Conservation (phyloP, 2,888 invertebrate species). For the Diarsia dahlii region DNA sequence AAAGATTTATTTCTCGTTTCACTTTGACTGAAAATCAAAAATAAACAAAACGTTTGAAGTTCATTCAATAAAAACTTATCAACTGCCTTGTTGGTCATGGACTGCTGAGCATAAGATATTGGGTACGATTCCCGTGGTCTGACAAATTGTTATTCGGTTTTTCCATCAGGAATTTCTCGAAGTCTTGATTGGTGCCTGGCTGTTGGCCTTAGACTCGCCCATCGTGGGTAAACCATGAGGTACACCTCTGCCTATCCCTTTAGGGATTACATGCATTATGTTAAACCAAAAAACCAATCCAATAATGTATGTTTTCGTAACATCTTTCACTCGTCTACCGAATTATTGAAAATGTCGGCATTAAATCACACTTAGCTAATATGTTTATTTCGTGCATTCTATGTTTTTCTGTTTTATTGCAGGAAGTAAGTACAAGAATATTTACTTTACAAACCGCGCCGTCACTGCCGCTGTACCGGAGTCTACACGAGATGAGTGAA, state of each 20-base stretch:
- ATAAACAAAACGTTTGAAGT: background rate
- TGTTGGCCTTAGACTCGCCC: too few relatives aligned
- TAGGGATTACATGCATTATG: too few relatives aligned
- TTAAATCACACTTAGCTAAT: background rate
- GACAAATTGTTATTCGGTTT: too few relatives aligned
- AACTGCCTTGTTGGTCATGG: background rate
- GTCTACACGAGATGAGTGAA: background rate
- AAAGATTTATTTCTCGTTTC: background rate
- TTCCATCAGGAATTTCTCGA: too few relatives aligned
- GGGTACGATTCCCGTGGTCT: too few relatives aligned
- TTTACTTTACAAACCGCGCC: background rate
- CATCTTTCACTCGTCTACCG: background rate
- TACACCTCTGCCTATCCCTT: too few relatives aligned
- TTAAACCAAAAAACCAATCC: background rate
- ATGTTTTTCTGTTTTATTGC: constrained; percentile 30
- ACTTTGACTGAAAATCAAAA: background rate
- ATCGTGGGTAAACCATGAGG: too few relatives aligned
- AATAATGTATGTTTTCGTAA: background rate
- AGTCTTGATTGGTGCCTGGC: too few relatives aligned
- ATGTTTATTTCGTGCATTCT: background rate
- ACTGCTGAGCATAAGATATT: too few relatives aligned
- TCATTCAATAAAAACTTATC: background rate
- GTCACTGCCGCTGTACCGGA: too few relatives aligned
- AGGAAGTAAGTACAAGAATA: constrained; percentile 38
- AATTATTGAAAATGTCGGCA: background rate